Conservation (phyloP, 2,113 vertebrate genomes). For the Lathamus discolor region DNA sequence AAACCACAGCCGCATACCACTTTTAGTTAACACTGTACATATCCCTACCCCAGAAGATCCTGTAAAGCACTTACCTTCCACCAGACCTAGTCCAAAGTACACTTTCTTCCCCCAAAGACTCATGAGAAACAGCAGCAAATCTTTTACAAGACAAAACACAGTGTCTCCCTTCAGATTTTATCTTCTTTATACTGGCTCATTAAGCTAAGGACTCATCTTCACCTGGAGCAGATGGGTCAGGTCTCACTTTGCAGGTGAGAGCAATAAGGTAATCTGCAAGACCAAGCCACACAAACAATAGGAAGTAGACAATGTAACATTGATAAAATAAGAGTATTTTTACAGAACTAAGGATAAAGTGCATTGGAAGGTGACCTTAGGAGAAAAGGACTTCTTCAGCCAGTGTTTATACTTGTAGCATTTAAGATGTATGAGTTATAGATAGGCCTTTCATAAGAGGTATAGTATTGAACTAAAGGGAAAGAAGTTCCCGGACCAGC, state of each 20-base stretch:
- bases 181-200: neutral
- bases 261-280: neutral
- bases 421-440: neutral
- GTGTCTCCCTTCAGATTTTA: neutral
- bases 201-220: neutral
- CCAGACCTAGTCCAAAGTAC: rapidly evolving
- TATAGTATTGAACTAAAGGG: neutral
- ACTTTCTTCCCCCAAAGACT: rapidly evolving
- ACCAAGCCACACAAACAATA: neutral
- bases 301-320: neutral
- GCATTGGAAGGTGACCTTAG: neutral
- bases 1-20: neutral
- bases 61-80: neutral
- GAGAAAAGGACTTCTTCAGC: neutral
- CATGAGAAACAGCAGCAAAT: rapidly evolving
- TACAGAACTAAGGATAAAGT: neutral
- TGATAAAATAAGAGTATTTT: neutral
- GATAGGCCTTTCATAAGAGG: neutral
- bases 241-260: neutral
- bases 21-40: rapidly evolving
- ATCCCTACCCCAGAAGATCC: rapidly evolving
- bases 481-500: neutral
- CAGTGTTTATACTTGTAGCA: neutral
- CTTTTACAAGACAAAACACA: rapidly evolving
- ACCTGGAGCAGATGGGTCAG: neutral